Evolutionary conservation across 2,113 vertebrate species (phyloP).

Genomic region (Saccopteryx leptura): DNA sequence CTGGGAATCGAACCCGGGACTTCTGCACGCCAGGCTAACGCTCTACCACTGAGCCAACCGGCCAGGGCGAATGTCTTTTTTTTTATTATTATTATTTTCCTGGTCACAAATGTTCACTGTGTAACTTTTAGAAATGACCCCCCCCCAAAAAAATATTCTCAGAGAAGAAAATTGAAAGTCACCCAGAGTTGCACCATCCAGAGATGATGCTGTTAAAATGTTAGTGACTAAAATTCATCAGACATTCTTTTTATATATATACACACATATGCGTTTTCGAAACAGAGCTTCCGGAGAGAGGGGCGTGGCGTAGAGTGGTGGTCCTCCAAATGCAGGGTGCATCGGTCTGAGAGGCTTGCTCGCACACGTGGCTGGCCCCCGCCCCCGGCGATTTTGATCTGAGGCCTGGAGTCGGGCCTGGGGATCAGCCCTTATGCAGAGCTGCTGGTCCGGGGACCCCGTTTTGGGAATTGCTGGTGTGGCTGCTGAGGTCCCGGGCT

Average conservation of each 20-base stretch:
- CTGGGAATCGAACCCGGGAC: too few relatives aligned
- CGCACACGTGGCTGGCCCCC: background rate
- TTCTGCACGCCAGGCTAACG: too few relatives aligned
- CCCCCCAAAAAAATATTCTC: background rate
- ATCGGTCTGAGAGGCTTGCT: background rate
- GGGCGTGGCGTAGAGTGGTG: rapidly evolving
- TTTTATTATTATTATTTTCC: background rate
- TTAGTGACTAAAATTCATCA: background rate
- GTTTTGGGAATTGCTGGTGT: background rate
- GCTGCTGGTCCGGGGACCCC: background rate
- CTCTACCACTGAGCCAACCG: too few relatives aligned
- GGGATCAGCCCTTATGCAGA: background rate
- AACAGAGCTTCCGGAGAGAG: background rate
- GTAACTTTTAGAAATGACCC: background rate
- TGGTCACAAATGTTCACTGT: background rate
- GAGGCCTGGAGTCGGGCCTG: background rate
- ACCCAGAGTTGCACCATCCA: background rate
- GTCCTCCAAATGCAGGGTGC: background rate
- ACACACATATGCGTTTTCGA: background rate
- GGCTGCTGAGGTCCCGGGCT: background rate
- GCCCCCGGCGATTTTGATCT: background rate
- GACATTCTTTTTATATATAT: background rate
- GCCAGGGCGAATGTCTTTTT: too few relatives aligned
- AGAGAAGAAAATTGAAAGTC: constrained; percentile 1
- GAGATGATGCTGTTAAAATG: background rate